These are phyloP conservation scores for Babyrousa celebensis DNA, from an alignment of 2,797 vertebrate species.

Conservation along the genomic window DNA sequence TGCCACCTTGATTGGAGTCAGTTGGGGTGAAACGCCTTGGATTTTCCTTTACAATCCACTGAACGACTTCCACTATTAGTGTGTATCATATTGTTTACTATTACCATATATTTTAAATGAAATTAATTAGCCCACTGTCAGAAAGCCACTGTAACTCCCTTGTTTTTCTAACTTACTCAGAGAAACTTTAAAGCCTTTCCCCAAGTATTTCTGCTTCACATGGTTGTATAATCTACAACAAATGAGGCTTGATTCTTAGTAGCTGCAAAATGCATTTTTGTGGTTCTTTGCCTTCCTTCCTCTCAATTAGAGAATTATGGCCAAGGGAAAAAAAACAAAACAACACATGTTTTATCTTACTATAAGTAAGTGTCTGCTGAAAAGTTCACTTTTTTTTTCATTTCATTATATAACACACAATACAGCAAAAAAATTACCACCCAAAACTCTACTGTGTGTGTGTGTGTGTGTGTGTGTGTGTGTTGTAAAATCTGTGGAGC, in stretches of 20 bases:
- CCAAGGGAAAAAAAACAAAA: not conserved
- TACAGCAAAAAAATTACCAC: not conserved
- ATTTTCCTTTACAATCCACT: not conserved
- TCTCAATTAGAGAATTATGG: not conserved
- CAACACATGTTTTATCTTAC: not conserved
- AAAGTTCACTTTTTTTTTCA: constrained; percentile 12
- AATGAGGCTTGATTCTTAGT: not conserved
- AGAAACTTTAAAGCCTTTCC: not conserved
- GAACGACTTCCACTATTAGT: not conserved
- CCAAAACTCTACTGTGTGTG: not conserved
- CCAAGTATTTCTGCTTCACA: not conserved
- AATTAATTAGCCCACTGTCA: not conserved
- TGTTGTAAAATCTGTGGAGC: not conserved
- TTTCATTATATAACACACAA: constrained; percentile 16
- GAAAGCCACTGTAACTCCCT: not conserved
- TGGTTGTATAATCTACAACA: not conserved
- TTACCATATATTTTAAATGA: not conserved
- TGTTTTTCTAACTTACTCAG: not conserved
- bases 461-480: not conserved
- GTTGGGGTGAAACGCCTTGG: not conserved
- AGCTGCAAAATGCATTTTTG: not conserved
- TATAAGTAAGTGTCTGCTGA: not conserved
- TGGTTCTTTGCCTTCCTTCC: not conserved
- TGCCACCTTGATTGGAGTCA: not conserved
- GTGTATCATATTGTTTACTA: not conserved